These are phyloP conservation scores for Anguilla marmorata DNA, from an alignment of 2,797 vertebrate species.

Conservation along the genomic window DNA sequence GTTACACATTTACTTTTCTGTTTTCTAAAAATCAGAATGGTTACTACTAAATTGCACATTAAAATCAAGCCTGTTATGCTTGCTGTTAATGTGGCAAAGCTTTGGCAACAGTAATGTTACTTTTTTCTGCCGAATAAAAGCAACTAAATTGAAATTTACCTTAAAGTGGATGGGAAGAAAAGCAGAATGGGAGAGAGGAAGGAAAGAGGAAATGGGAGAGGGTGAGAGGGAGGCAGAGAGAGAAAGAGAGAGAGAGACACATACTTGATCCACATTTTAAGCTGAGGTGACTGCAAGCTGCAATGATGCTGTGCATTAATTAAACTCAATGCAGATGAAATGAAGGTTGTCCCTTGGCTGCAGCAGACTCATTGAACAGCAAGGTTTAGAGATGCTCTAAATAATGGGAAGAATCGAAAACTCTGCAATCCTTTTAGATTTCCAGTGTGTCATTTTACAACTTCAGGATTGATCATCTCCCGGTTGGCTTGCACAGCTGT, in stretches of 20 bases:
- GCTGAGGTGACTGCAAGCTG: slow-evolving; percentile 3
- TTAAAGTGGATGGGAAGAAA: not conserved
- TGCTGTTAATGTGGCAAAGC: not conserved
- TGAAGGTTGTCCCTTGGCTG: not conserved
- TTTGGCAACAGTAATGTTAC: not conserved
- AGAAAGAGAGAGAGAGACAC: not conserved
- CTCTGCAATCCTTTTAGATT: not conserved
- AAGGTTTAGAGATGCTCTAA: not conserved
- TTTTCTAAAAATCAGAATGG: not conserved
- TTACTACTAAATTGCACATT: not conserved
- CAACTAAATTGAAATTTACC: not conserved
- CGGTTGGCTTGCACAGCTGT: not conserved
- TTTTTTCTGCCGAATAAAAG: not conserved
- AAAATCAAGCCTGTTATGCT: not conserved
- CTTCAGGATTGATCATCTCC: not conserved
- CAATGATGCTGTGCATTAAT: not conserved
- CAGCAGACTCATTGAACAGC: not conserved
- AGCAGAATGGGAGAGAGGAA: not conserved
- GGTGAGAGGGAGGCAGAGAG: no score
- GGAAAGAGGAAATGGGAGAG: not conserved
- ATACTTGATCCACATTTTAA: slow-evolving; percentile 6
- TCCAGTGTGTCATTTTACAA: not conserved
- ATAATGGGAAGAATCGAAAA: not conserved
- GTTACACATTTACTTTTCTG: not conserved
- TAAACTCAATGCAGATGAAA: not conserved